A percentile compares a stretch with the other conserved stretches of the same genome.
These are phyloP conservation scores for Listronotus oregonensis DNA, from an alignment of 1,140 invertebrate genomes.

Conservation along the genomic window DNA sequence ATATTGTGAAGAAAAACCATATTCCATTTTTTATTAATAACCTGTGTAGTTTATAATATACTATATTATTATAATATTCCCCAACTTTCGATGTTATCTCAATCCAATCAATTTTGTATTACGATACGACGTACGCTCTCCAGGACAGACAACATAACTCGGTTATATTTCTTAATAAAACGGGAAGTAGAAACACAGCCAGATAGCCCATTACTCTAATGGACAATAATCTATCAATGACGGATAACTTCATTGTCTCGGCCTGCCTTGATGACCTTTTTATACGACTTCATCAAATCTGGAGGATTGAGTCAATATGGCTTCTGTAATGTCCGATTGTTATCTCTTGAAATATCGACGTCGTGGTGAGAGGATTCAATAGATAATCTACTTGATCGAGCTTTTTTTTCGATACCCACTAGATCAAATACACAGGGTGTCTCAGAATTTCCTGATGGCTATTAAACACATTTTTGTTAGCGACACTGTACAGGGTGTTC, in stretches of 20 bases:
- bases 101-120: constrained; percentile 16
- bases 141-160: not conserved
- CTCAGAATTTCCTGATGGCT: no score
- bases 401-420: no score
- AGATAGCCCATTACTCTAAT: constrained; percentile 36
- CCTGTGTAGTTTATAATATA: no score
- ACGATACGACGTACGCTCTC: not conserved
- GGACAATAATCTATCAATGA: constrained; percentile 43
- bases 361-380: constrained; percentile 14
- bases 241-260: constrained; percentile 34
- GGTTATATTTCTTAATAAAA: constrained; percentile 32
- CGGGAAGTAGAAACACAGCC: constrained; percentile 27
- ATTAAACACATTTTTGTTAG: no score
- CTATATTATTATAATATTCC: no score
- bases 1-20: no score
- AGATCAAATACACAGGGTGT: no score
- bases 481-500: no score
- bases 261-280: constrained; percentile 29
- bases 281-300: constrained; percentile 36
- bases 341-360: constrained; percentile 32
- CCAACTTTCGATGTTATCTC: constrained; percentile 1
- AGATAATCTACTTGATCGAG: constrained; percentile 6
- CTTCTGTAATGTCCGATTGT: constrained; percentile 18
- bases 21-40: no score
- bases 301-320: constrained; percentile 28